A percentile compares a stretch with the other conserved stretches of the same genome.
Evolutionary conservation across 2,888 invertebrate species (phyloP).

Genomic region (Germaria angustata): DNA sequence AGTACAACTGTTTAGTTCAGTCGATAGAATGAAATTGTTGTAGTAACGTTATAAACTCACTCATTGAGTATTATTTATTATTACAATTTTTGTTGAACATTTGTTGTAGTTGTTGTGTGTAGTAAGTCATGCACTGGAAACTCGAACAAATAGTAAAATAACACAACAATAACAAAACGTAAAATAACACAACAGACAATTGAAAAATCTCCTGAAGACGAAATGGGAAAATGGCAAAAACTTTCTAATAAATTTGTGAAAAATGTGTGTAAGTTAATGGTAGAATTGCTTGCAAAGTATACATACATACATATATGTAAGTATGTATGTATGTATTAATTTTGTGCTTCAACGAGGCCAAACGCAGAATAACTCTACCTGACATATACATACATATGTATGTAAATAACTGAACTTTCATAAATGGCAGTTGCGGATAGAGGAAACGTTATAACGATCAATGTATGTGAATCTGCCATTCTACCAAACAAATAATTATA

Average conservation of each 20-base stretch:
- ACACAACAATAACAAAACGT: too few relatives aligned
- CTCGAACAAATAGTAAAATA: conserved; percentile 75
- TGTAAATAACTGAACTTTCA: not conserved
- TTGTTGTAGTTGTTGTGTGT: conserved; percentile 38
- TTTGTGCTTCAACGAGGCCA: not conserved
- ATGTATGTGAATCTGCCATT: too few relatives aligned
- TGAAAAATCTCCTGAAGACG: conserved; percentile 50
- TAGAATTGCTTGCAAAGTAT: conserved; percentile 43
- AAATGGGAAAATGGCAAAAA: conserved; percentile 45
- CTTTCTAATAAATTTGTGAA: conserved; percentile 59
- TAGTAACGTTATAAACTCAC: conserved; percentile 44
- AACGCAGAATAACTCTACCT: not conserved
- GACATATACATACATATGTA: too few relatives aligned
- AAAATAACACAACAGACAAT: conserved; percentile 61
- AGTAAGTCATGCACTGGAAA: conserved; percentile 77
- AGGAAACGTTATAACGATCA: too few relatives aligned
- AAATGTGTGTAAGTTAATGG: conserved; percentile 27
- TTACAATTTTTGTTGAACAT: conserved; percentile 9
- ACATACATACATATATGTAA: too few relatives aligned
- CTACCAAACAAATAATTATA: too few relatives aligned
- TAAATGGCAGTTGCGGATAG: not conserved
- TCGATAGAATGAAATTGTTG: not conserved
- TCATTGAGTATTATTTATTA: conserved; percentile 29
- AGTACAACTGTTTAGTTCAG: not conserved
- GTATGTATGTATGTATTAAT: conserved; percentile 1